phyloP scores from a whole-genome alignment of 2,113 vertebrate genomes.

The Elaphurus davidianus region DNA sequence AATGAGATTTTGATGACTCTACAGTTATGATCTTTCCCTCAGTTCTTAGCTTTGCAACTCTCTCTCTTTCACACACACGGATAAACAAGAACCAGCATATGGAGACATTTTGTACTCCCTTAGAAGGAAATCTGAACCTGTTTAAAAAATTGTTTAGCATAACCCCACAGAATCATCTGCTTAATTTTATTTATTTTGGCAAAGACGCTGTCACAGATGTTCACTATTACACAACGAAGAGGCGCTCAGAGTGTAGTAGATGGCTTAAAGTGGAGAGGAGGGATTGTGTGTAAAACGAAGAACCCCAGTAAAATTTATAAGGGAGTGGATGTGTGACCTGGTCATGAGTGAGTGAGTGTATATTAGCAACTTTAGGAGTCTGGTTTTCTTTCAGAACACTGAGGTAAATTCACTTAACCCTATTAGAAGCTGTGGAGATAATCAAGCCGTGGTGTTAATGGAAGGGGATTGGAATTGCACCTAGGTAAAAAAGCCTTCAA shows the following conservation, averaged over 20 bases:
- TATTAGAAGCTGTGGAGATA: conserved; percentile 73
- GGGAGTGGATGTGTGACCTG: conserved; percentile 5
- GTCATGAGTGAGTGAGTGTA: neutral
- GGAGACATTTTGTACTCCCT: conserved; percentile 60
- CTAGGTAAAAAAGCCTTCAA: conserved; percentile 28
- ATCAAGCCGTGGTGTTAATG: conserved; percentile 50
- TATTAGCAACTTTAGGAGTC: conserved; percentile 65
- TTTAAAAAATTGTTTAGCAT: conserved; percentile 75
- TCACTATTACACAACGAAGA: conserved; percentile 75
- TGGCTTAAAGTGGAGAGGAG: neutral
- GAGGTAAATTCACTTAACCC: conserved; percentile 76
- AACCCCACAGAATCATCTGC: conserved; percentile 72
- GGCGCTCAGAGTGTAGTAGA: neutral
- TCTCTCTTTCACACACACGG: neutral
- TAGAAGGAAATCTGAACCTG: conserved; percentile 71
- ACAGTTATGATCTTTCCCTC: neutral
- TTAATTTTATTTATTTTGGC: conserved; percentile 79
- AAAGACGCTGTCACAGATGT: conserved; percentile 73
- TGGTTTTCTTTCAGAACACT: conserved; percentile 70
- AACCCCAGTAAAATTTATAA: neutral
- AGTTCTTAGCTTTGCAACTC: neutral
- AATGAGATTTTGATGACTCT: neutral
- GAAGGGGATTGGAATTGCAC: neutral
- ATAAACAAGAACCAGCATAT: conserved; percentile 14
- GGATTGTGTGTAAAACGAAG: neutral